Evolutionary conservation across 2,113 vertebrate genomes (phyloP).

Genomic region (Rhipidura dahli): DNA sequence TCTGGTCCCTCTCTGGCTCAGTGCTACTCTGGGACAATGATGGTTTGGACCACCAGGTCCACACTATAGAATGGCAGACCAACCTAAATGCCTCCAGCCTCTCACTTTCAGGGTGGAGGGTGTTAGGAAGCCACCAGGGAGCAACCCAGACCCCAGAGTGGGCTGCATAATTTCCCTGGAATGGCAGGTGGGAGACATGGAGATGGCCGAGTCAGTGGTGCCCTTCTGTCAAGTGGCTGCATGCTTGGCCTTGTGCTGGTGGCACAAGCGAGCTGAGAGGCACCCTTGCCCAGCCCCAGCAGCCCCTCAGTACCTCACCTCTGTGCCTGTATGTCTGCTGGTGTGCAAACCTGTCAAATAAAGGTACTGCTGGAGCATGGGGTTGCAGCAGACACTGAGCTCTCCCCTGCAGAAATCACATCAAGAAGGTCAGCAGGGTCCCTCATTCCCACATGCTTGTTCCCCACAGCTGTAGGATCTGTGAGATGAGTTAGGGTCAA

Average conservation of each 20-base stretch:
- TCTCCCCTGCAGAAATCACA: not conserved
- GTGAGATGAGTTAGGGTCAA: not conserved
- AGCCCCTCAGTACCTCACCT: not conserved
- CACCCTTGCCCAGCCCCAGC: not conserved
- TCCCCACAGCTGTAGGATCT: not conserved
- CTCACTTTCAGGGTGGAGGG: not conserved
- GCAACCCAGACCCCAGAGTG: not conserved
- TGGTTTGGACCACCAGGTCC: not conserved
- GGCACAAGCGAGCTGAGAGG: not conserved
- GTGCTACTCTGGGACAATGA: not conserved
- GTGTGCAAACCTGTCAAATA: not conserved
- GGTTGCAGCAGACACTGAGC: accelerated
- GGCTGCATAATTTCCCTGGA: not conserved
- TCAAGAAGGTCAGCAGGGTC: not conserved
- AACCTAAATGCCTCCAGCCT: not conserved
- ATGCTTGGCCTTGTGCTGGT: not conserved
- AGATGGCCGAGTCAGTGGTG: not conserved
- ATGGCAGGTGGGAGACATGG: not conserved
- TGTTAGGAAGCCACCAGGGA: not conserved
- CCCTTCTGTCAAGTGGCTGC: accelerated
- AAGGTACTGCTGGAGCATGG: not conserved
- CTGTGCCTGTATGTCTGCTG: not conserved
- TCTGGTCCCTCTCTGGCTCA: not conserved
- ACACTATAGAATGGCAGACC: not conserved
- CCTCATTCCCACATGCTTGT: not conserved